Percentiles rank a stretch among this genome's conserved stretches.
phyloP scores from a whole-genome alignment of 1,140 invertebrate species.

The Anoplolepis gracilipes region DNA sequence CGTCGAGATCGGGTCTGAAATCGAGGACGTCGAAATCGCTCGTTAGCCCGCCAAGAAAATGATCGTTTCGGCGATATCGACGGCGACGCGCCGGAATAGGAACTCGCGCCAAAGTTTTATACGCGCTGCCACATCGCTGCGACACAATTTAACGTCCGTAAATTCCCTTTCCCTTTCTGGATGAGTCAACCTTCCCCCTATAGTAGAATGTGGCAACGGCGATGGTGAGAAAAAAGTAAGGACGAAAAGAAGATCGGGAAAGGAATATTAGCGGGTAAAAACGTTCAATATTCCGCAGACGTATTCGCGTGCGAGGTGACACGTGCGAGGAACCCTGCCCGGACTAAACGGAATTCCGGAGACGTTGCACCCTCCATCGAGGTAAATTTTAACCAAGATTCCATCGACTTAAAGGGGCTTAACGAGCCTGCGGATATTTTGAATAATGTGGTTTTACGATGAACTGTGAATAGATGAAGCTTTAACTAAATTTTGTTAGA shows the following conservation, averaged over 20 bases:
- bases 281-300: slow-evolving; percentile 67
- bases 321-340: slow-evolving; percentile 47
- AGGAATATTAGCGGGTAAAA: slow-evolving; percentile 37
- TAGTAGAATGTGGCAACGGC: slow-evolving; percentile 15
- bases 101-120: slow-evolving; percentile 61
- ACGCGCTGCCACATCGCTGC: slow-evolving; percentile 22
- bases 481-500: slow-evolving; percentile 11
- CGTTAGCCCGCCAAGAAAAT: slow-evolving; percentile 66
- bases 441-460: slow-evolving; percentile 22
- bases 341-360: slow-evolving; percentile 28
- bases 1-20: slow-evolving; percentile 34
- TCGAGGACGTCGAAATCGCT: slow-evolving; percentile 69
- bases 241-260: background rate
- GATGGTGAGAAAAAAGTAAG: background rate
- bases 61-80: slow-evolving; percentile 63
- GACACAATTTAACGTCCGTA: slow-evolving; percentile 64
- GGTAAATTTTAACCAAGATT: slow-evolving; percentile 55
- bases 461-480: slow-evolving; percentile 4
- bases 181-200: no score
- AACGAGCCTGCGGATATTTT: slow-evolving; percentile 46
- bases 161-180: slow-evolving; percentile 34
- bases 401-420: slow-evolving; percentile 36
- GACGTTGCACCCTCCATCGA: slow-evolving; percentile 17
- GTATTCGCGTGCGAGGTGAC: slow-evolving; percentile 37
- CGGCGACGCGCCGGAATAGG: slow-evolving; percentile 14